Percentiles rank a stretch among this genome's conserved stretches.
Evolutionary conservation across 2,797 vertebrate genomes (phyloP).

Genomic region (Artibeus jamaicensis): DNA sequence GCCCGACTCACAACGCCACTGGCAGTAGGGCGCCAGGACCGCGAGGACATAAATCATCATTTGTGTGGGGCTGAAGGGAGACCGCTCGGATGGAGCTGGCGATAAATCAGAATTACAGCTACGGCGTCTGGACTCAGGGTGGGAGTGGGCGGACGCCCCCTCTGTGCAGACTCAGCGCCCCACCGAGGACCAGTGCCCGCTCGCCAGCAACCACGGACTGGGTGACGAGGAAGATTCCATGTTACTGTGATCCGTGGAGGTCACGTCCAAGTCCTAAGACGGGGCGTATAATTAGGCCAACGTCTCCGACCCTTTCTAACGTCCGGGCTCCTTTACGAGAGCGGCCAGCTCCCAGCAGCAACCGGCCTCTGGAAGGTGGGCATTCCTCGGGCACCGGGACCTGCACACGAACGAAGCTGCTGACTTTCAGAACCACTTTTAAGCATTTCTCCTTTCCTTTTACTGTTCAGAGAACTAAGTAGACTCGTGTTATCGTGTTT

Average conservation of each 20-base stretch:
- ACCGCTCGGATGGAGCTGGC: slow-evolving; percentile 1
- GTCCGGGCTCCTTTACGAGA: accelerated
- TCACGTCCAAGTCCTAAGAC: not conserved
- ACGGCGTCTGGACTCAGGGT: not conserved
- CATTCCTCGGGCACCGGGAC: accelerated
- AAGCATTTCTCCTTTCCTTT: not conserved
- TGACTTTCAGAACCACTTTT: not conserved
- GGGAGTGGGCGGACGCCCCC: slow-evolving; percentile 34
- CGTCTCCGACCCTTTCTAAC: not conserved
- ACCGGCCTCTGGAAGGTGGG: too few species aligned
- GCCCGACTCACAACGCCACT: slow-evolving; percentile 60
- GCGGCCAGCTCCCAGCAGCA: too few species aligned
- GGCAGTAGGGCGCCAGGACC: slow-evolving; percentile 59
- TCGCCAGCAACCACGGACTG: not conserved
- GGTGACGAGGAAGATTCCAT: not conserved
- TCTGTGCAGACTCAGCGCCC: not conserved
- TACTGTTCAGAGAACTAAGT: not conserved
- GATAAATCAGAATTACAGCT: slow-evolving; percentile 64
- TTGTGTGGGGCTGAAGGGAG: slow-evolving; percentile 54
- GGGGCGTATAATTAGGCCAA: not conserved
- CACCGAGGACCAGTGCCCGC: not conserved
- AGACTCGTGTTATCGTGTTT: not conserved
- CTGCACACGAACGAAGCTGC: accelerated
- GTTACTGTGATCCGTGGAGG: not conserved
- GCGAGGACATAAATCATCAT: slow-evolving; percentile 67